Conservation (phyloP, 2,888 invertebrate species). For the Lumbricus terrestris region DNA sequence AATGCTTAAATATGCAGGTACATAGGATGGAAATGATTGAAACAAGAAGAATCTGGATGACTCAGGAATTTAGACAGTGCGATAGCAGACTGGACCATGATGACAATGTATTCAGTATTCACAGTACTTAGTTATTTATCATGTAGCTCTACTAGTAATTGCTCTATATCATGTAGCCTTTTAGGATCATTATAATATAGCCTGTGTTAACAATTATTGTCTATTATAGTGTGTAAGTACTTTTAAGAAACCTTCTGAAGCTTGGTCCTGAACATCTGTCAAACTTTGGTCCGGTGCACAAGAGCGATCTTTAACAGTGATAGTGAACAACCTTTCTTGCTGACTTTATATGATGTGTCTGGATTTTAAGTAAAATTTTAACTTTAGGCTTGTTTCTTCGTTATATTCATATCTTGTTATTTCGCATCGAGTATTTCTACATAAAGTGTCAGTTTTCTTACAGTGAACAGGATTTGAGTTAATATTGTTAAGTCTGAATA, state of each 20-base stretch:
- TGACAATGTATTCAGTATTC: too few species aligned
- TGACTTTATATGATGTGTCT: background rate
- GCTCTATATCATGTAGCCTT: background rate
- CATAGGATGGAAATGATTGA: too few species aligned
- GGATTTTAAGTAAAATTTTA: too few species aligned
- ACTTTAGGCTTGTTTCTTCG: background rate
- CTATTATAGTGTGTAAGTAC: too few species aligned
- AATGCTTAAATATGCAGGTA: too few species aligned
- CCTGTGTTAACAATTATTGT: background rate
- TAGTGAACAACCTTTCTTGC: background rate
- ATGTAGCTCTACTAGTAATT: background rate
- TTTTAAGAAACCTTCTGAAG: background rate
- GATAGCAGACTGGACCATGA: too few species aligned
- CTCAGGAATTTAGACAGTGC: too few species aligned
- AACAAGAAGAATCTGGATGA: too few species aligned
- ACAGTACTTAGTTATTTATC: background rate
- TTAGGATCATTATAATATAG: background rate
- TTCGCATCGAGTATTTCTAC: background rate
- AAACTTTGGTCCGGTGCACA: background rate
- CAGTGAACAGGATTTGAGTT: background rate
- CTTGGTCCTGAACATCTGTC: background rate
- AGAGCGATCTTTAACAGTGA: background rate
- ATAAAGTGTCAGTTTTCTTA: background rate
- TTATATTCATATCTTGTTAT: background rate
- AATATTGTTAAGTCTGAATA: background rate